Evolutionary conservation across 1,140 invertebrate genomes (phyloP), one percentile per base, ranked within the genome.

Genomic region (Augochlora pura): DNA sequence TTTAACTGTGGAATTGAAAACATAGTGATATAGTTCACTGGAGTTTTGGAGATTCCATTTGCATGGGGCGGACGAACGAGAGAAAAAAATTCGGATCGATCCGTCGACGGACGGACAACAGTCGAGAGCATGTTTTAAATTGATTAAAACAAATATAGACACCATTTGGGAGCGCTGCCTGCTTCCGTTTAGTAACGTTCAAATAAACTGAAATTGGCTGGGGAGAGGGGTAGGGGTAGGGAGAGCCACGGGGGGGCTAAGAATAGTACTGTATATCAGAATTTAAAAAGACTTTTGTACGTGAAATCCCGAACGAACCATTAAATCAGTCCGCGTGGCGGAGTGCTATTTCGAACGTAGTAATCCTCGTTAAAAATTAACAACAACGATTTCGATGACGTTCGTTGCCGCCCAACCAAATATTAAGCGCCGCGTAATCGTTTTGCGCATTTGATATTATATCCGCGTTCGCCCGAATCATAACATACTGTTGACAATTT

Each of bases 141-240:
- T 23, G 73, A 67, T 71, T 77, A 77, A 77, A 77, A 71, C 46
- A 77, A 77, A 77, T 77, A 64, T 70, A 63, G 66, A 63, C 39
- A 52, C 59, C 54, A 63, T 77, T 77, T 63, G 75, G 32, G 75
- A 70, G 59, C 39, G 75, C 46, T 70, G 75, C 66, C 49, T 39
- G 32, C 66, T 42, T 5, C 59, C 67, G 60, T 77, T 71, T 54
- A 60, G 76, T 54, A 77, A 72, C 66, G 76, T 77, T 54, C 76
- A 77, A 77, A 77, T 72, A 77, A 77, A 77, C 76, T 27, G 60
- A 71, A 77, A 71, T 77, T 32, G 67, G n/a, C 0, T 12, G 2
- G 27, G 10, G 16, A 23, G 46, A 57, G n/a, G 16, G 46, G 27
- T n/a, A n/a, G n/a, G n/a, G n/a, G n/a, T n/a, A n/a, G n/a, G n/a